These are phyloP conservation scores for Palythoa caribaeorum DNA, from an alignment of 92 coral and sea anemone species.

Conservation along the genomic window DNA sequence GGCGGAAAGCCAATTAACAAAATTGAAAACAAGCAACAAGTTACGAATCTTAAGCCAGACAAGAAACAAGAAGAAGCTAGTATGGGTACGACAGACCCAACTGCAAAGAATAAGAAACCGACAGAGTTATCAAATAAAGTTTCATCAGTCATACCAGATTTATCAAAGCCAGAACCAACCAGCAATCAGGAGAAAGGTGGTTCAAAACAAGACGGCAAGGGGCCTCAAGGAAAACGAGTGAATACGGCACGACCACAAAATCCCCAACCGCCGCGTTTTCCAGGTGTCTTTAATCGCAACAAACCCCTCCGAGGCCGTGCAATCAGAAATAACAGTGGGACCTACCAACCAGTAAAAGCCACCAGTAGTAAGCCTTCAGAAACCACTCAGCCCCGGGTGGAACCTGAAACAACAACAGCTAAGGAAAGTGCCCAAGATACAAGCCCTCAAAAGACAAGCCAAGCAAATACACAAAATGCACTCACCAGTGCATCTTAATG, in stretches of 20 bases:
- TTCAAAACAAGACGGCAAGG: slow-evolving; percentile 74
- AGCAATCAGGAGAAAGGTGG: slow-evolving; percentile 66
- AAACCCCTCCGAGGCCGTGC: slow-evolving; percentile 37
- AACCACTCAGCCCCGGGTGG: slow-evolving; percentile 71
- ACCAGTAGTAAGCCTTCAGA: slow-evolving; percentile 32
- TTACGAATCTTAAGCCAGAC: slow-evolving; percentile 38
- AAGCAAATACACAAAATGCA: slow-evolving; percentile 64
- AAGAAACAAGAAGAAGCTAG: slow-evolving; percentile 39
- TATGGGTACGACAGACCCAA: slow-evolving; percentile 37
- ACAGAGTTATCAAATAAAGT: slow-evolving; percentile 28
- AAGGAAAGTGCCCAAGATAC: slow-evolving; percentile 55
- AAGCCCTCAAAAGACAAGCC: slow-evolving; percentile 77
- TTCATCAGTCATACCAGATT: slow-evolving; percentile 72
- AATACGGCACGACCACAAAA: slow-evolving; percentile 4
- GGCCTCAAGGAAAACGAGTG: slow-evolving; percentile 43
- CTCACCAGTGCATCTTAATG: slow-evolving; percentile 43
- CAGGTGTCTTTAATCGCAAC: slow-evolving; percentile 30
- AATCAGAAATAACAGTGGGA: slow-evolving; percentile 28
- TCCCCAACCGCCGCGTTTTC: slow-evolving; percentile 30
- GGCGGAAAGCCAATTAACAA: slow-evolving; percentile 32
- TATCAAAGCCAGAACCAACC: slow-evolving; percentile 66
- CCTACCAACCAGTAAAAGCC: slow-evolving; percentile 17
- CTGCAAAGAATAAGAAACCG: slow-evolving; percentile 36
- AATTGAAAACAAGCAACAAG: slow-evolving; percentile 31
- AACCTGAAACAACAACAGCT: slow-evolving; percentile 50